Percentiles rank a stretch among this genome's conserved stretches.
phyloP scores from a whole-genome alignment of 2,797 vertebrate species.

The Rhinoraja longicauda region DNA sequence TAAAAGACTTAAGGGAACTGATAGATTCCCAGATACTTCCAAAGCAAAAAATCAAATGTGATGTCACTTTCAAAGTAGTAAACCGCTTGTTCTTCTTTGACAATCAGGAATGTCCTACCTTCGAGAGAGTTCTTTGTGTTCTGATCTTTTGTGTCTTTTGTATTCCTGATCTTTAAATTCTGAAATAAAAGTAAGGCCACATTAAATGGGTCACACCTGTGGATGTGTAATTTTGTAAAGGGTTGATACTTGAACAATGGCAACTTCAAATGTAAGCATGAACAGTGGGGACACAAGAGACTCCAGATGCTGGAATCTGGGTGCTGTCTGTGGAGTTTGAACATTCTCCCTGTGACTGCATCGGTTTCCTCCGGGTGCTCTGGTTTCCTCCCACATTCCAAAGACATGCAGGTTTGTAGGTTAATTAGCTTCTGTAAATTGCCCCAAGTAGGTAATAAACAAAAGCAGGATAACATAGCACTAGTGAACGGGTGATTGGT shows the following conservation, averaged over 20 bases:
- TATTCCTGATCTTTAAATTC: constrained; percentile 89
- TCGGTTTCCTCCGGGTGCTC: no score
- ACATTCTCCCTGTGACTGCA: no score
- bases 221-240: background rate
- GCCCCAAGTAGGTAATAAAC: no score
- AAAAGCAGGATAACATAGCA: no score
- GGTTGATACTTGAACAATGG: background rate
- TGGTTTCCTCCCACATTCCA: no score
- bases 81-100: background rate
- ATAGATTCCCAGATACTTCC: background rate
- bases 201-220: background rate
- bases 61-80: background rate
- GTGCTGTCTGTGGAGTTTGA: no score
- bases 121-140: constrained; percentile 86
- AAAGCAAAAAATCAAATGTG: background rate
- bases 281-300: background rate
- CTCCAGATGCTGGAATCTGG: no score
- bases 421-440: no score
- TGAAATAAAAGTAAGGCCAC: constrained; percentile 49
- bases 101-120: constrained; percentile 65
- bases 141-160: constrained; percentile 85
- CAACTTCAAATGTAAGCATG: background rate
- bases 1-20: background rate
- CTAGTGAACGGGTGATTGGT: no score
- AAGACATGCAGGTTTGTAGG: no score